Evolutionary conservation across 2,113 vertebrate species (phyloP), one percentile per base, ranked within the genome.

Genomic region (Phoenicopterus ruber): DNA sequence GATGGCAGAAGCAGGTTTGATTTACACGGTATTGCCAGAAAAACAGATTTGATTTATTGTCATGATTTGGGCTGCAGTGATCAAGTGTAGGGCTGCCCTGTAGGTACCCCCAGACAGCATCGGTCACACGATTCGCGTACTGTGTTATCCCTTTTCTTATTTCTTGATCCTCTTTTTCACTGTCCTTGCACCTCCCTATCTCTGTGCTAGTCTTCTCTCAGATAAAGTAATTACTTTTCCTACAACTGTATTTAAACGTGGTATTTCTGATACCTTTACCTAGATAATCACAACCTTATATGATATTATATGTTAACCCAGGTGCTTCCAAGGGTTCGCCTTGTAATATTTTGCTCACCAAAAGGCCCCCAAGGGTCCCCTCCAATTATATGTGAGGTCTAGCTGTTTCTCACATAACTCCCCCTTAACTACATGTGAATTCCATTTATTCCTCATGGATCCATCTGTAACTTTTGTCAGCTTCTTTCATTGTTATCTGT

Each of bases 51-150:
- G 20, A 50, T 91, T 76, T 47, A 52, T 55, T 82, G 40, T 17
- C 10, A 16, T 36, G 18, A 26, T 63, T 77, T 58, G 63, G 31
- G 38, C 28, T 44, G 47, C 9, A n/a, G 20, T 58, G n/a, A 59
- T 26, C 26, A 70, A 57, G 7, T 24, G 11, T 12, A 70, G 11
- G 21, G 7, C 28, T 95, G 20, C 20, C 46, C 28, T 70, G 42
- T 24, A 62, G 10, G 17, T 58, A 72, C 7, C 6, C 17, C 20
- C 2, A 5, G 28, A 36, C 11, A 58, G 9, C 21, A 58, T 19
- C 6, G 2, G 42, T 52, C 22, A 17, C 7, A 28, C 0, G 1
- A 17, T 47, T 46, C 36, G 7, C 7, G 1, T 57, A 20, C 10
- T 54, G 3, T 13, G 19, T 19, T 77, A 11, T 44, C 13, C 6